phyloP scores from a whole-genome alignment of 37 sponge, comb jelly and placozoan species.

The Lycopodina hypogea region DNA sequence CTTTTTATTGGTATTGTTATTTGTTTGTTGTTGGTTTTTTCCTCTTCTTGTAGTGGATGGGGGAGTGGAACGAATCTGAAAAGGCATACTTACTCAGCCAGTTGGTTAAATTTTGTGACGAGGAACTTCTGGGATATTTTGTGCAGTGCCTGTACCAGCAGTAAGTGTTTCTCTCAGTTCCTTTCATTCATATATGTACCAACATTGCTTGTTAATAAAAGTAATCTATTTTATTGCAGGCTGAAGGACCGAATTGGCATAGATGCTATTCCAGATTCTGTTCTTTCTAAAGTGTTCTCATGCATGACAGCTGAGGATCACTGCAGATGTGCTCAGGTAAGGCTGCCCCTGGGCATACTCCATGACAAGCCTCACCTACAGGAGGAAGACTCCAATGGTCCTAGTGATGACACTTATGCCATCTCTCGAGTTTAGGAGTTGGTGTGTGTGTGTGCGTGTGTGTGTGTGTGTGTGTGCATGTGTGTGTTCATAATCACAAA shows the following conservation, averaged over 20 bases:
- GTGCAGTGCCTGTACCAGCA: slow-evolving; percentile 77
- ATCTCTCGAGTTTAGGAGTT: too few relatives aligned
- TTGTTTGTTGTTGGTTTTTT: neutral
- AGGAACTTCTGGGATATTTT: slow-evolving; percentile 65
- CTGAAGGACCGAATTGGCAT: slow-evolving; percentile 27
- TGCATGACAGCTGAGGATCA: slow-evolving; percentile 42
- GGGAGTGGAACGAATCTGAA: slow-evolving; percentile 31
- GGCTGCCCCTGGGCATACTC: too few relatives aligned
- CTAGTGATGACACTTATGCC: too few relatives aligned
- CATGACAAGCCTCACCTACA: too few relatives aligned
- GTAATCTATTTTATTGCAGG: slow-evolving; percentile 12
- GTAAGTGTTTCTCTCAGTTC: slow-evolving; percentile 29
- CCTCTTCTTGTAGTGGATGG: slow-evolving; percentile 44
- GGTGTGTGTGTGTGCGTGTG: too few relatives aligned
- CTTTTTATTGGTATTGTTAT: neutral
- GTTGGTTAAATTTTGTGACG: slow-evolving; percentile 63
- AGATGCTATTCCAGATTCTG: slow-evolving; percentile 39
- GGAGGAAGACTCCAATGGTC: too few relatives aligned
- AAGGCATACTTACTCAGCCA: slow-evolving; percentile 46
- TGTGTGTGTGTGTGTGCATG: too few relatives aligned
- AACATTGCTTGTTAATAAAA: neutral
- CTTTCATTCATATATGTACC: neutral
- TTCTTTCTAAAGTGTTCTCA: slow-evolving; percentile 62
- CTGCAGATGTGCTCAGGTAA: slow-evolving; percentile 60
- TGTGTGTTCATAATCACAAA: too few relatives aligned